Base-by-base conservation (phyloP, 2,888 invertebrate genomes). In the Drosophila borealis region DNA sequence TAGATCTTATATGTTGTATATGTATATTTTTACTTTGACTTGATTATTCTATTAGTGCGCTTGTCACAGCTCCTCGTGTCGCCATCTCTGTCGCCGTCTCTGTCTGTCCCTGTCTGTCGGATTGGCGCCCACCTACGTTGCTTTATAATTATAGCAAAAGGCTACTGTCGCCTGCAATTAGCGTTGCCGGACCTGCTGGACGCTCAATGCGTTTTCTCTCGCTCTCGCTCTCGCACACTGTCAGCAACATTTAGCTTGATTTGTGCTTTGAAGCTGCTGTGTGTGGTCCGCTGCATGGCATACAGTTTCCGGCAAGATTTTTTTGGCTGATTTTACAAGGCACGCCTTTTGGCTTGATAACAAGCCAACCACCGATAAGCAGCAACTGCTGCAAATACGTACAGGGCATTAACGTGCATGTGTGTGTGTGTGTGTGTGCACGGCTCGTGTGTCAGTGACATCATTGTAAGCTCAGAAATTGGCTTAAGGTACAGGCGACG, bases 71-170 rank as follows among this genome's bases (percentile, higher is more conserved):
- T 37, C 29, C 29, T 5, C 13, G 9, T 36, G 45, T 48, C 44
- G 13, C 44, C 42, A 9, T 10, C 37, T 37, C 41, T 37, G 13
- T 33, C 19, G 21, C n/a, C 41, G 42, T 5, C 45, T 46, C 11
- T 42, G 36, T 19, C 36, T 25, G 13, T 56, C 36, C 11, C 49
- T 29, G 54, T 36, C 29, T 41, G 42, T 53, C 55, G 49, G 21
- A 60, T 69, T 57, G 74, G 77, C 82, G 89, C 89, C 86, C 86
- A 87, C 86, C 86, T 88, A 87, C 88, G 80, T 77, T 55, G 86
- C 48, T 69, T 65, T 87, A 74, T 84, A 89, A 86, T 81, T 89
- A 78, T 77, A 87, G 80, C 88, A 78, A 84, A 68, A 81, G 88
- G 77, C 74, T 88, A 72, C 65, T 70, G 88, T 88, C 82, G 79